Base-by-base conservation (phyloP, 2,888 invertebrate species). In the Epiperipatus broadwayi region DNA sequence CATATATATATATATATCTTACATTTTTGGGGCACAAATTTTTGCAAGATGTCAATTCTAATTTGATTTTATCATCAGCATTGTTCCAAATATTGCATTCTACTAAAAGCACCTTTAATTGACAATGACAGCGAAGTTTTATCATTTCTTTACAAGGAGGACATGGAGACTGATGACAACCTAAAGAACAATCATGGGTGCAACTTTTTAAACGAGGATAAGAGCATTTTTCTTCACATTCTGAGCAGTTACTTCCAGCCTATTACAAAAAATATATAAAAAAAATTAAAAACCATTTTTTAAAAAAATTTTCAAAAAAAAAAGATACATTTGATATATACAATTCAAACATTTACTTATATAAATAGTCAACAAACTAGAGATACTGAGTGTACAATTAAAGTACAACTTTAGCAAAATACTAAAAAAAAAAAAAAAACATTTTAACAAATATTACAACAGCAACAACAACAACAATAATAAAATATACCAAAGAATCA, bases 21-120 rank as follows among this genome's bases (percentile, higher is more conserved):
- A 78, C 78, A 60, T 69, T 74, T 62, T 75, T 79, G 0, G 83
- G 76, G 53, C 89, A 91, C 45, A 78, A 78, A 55, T 80, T 79
- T 27, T 77, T 76, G 55, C 89, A 91, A 40, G 69, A 69, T 40
- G 57, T 53, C 41, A 64, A 44, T 25, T 51, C 48, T n/a, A n/a
- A n/a, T n/a, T n/a, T n/a, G n/a, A n/a, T n/a, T n/a, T n/a, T n/a
- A 10, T 45, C 44, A 31, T 56, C 53, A 10, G 69, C 63, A 2
- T 59, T 54, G 1, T 68, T 65, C 56, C 76, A 70, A 48, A 77
- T 73, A 22, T 59, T 60, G 53, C 91, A 91, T 21, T 71, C 67
- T 38, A 80, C 66, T 50, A 78, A 76, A 3, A 78, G 63, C 45
- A 76, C 73, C 38, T 73, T 73, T 4, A 81, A 63, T 0, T 73